Evolutionary conservation across 2,797 vertebrate species (phyloP).

Genomic region (Salarias fasciatus): DNA sequence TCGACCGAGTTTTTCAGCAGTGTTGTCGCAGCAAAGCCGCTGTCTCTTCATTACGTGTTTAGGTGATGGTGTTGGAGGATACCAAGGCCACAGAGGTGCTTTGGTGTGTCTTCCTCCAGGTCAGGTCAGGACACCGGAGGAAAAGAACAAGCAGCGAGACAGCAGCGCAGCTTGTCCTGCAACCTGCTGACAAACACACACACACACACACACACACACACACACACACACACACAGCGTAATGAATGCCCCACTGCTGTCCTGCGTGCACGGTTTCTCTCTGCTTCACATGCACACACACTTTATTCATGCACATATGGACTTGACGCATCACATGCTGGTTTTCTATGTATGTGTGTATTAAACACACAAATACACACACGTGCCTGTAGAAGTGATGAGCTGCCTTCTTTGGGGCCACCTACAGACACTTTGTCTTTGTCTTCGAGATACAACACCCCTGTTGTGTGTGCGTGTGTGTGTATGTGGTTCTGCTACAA

Average conservation of each 20-base stretch:
- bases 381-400: conserved; percentile 22
- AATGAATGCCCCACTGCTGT: conserved; percentile 28
- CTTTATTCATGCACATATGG: not conserved
- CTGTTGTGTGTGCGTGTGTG: conserved; percentile 21
- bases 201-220: conserved; percentile 20
- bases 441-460: conserved; percentile 25
- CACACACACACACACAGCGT: conserved; percentile 9
- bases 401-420: conserved; percentile 31
- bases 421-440: conserved; percentile 36
- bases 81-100: not conserved
- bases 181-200: conserved; percentile 25
- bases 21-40: not conserved
- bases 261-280: conserved; percentile 22
- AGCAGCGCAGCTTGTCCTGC: conserved; percentile 14
- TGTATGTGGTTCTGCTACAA: not conserved
- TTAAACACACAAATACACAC: not conserved
- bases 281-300: conserved; percentile 1
- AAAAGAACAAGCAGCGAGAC: conserved; percentile 23
- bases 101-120: conserved; percentile 4
- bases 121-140: conserved; percentile 24
- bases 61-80: not conserved
- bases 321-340: not conserved
- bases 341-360: not conserved
- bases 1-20: not conserved
- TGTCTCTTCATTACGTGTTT: not conserved